Evolutionary conservation across 2,888 invertebrate species (phyloP).

Genomic region (Parnassius apollo): DNA sequence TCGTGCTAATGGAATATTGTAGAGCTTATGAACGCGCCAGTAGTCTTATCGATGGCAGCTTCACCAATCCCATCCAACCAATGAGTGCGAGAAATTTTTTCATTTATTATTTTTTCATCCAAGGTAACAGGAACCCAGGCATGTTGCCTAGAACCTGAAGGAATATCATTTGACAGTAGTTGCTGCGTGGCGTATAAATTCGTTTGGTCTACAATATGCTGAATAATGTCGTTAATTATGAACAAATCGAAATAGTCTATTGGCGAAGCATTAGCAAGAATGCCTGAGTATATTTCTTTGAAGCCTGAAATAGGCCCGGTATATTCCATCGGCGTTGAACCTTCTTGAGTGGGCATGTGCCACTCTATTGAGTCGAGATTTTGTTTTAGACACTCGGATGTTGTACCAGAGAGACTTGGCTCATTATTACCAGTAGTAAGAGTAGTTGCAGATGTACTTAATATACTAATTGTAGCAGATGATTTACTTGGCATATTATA

Average conservation of each 20-base stretch:
- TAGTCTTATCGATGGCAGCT: constrained; percentile 28
- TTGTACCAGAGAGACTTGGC: not conserved
- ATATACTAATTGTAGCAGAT: no score
- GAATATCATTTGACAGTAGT: constrained; percentile 20
- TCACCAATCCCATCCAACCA: constrained; percentile 35
- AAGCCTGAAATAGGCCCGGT: constrained; percentile 17
- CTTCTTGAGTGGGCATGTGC: not conserved
- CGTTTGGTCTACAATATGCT: constrained; percentile 23
- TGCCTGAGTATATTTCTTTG: constrained; percentile 24
- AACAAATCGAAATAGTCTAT: constrained; percentile 28
- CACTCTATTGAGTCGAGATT: not conserved
- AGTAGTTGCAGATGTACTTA: no score
- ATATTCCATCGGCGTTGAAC: constrained; percentile 3
- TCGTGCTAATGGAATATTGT: constrained; percentile 29
- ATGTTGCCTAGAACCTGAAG: constrained; percentile 28
- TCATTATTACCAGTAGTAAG: constrained; percentile 13
- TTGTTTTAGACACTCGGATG: not conserved
- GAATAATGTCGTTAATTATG: constrained; percentile 15
- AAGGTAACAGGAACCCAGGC: constrained; percentile 29
- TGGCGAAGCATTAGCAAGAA: constrained; percentile 29
- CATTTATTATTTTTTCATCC: constrained; percentile 26
- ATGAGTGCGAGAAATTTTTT: constrained; percentile 17
- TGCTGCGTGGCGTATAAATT: constrained; percentile 25
- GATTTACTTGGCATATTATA: no score
- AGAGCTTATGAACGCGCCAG: constrained; percentile 32